Percentiles rank a stretch among this genome's conserved stretches.
These are phyloP conservation scores for Allolobophora icterica DNA, from an alignment of 2,888 invertebrate genomes.

Conservation along the genomic window DNA sequence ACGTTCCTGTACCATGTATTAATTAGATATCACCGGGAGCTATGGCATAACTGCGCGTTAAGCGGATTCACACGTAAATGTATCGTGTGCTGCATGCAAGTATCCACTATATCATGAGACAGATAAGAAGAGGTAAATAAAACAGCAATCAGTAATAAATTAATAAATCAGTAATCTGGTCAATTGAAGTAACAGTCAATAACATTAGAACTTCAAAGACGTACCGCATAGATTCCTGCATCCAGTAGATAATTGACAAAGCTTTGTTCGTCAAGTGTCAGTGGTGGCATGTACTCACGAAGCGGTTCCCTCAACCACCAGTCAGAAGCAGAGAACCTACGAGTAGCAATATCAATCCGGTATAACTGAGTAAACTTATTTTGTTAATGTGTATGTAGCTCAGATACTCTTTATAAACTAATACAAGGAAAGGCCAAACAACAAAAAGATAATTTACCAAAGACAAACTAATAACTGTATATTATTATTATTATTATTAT, in stretches of 20 bases:
- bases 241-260: constrained; percentile 57
- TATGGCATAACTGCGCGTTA: no score
- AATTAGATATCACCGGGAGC: no score
- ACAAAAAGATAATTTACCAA: neutral
- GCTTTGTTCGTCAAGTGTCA: constrained; percentile 56
- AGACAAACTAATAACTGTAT: neutral
- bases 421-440: no score
- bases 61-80: no score
- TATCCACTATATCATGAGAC: neutral
- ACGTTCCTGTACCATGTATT: no score
- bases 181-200: neutral
- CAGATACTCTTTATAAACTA: neutral
- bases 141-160: no score
- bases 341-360: neutral
- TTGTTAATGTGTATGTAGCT: neutral
- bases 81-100: no score
- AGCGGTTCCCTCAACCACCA: constrained; percentile 65
- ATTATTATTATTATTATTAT: no score
- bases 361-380: no score
- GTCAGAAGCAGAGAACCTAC: constrained; percentile 37
- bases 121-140: neutral
- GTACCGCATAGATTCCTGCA: constrained; percentile 53
- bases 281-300: constrained; percentile 64
- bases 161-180: neutral
- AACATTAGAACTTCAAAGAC: constrained; percentile 28